A percentile compares a stretch with the other conserved stretches of the same genome.
Evolutionary conservation across 2,113 vertebrate species (phyloP).

Genomic region (Chaetorhynchus papuensis): DNA sequence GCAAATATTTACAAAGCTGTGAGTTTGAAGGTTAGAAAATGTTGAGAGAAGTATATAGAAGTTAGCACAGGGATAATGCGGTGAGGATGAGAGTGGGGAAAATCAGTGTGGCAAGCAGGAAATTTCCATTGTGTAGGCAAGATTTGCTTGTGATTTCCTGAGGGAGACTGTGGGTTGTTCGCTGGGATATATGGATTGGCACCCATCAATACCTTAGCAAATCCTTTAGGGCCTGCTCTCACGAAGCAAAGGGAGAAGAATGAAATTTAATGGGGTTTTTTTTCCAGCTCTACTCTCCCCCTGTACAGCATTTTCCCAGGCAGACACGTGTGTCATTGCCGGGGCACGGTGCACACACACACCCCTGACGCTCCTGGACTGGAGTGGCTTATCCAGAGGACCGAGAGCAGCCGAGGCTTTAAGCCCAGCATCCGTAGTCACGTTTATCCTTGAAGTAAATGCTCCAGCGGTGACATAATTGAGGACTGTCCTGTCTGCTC

Average conservation of each 20-base stretch:
- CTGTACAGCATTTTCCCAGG: neutral
- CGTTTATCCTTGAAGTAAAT: constrained; percentile 33
- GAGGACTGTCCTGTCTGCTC: constrained; percentile 22
- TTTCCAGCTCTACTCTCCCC: neutral
- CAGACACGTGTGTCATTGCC: neutral
- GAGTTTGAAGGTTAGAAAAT: neutral
- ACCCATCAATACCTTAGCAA: neutral
- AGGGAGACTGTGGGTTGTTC: neutral
- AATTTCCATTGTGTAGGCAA: neutral
- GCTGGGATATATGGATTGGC: neutral
- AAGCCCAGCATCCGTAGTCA: neutral
- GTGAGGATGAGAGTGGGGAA: neutral
- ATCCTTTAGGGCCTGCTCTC: neutral
- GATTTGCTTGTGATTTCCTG: neutral
- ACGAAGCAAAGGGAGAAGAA: neutral
- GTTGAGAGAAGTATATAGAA: neutral
- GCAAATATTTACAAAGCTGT: constrained; percentile 33
- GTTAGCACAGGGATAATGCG: neutral
- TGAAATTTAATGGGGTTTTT: neutral
- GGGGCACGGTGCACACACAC: neutral
- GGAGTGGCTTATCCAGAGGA: neutral
- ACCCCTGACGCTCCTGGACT: neutral
- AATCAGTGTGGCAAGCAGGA: constrained; percentile 9
- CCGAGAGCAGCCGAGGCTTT: neutral
- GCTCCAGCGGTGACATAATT: constrained; percentile 45